phyloP scores from a whole-genome alignment of 2,888 invertebrate species.

The Alitta virens region DNA sequence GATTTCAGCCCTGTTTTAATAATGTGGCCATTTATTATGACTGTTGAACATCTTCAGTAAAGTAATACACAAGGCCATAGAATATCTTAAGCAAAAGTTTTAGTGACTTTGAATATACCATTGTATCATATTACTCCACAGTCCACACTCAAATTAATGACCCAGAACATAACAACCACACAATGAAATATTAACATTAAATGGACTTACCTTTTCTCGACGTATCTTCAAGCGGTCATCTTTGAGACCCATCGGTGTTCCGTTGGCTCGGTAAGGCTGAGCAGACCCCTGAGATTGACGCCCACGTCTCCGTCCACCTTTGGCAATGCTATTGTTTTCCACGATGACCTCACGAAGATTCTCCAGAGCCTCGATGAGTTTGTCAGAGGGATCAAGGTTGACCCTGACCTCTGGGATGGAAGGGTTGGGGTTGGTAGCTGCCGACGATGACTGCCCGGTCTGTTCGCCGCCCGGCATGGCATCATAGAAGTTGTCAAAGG shows the following conservation, averaged over 20 bases:
- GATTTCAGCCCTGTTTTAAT: too few species aligned
- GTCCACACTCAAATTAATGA: too few species aligned
- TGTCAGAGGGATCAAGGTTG: conserved; percentile 23
- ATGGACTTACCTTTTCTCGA: conserved; percentile 28
- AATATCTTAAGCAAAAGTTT: too few species aligned
- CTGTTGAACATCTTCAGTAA: too few species aligned
- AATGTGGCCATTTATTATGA: too few species aligned
- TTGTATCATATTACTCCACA: too few species aligned
- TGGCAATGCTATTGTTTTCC: conserved; percentile 31
- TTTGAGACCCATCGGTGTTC: conserved; percentile 17
- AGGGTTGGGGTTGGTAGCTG: neutral
- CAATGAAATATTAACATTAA: too few species aligned
- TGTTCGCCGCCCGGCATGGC: neutral
- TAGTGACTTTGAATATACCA: too few species aligned
- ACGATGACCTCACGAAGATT: conserved; percentile 30
- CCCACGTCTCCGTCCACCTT: conserved; percentile 11
- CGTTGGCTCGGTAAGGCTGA: conserved; percentile 11
- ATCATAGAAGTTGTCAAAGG: conserved; percentile 18
- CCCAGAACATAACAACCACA: too few species aligned
- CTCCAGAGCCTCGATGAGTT: conserved; percentile 33
- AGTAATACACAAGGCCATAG: too few species aligned
- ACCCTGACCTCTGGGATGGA: conserved; percentile 17
- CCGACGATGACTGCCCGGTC: neutral
- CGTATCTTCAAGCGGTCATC: conserved; percentile 30
- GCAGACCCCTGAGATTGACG: neutral